Conservation (phyloP, 2,113 vertebrate species). For the Crotalus viridis region DNA sequence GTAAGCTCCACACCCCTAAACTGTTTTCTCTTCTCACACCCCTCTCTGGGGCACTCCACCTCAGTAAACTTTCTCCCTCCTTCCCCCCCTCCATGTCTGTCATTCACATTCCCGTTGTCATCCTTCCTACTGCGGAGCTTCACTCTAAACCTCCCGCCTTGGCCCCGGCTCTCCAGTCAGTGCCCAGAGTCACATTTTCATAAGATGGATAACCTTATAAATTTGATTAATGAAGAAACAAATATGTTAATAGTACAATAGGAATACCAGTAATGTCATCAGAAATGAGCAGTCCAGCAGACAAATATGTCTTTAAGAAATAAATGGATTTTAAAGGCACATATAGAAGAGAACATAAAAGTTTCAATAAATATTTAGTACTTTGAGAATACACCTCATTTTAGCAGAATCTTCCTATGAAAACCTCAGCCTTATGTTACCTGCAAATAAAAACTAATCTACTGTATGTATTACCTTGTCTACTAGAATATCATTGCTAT, state of each 20-base stretch:
- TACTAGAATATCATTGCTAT: not conserved
- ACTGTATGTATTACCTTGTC: not conserved
- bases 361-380: not conserved
- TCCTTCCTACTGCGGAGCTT: too few species aligned
- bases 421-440: not conserved
- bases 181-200: not conserved
- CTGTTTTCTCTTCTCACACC: too few species aligned
- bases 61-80: too few species aligned
- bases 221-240: not conserved
- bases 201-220: not conserved
- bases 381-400: not conserved
- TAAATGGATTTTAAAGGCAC: not conserved
- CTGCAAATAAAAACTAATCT: conserved; percentile 28
- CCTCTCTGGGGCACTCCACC: too few species aligned
- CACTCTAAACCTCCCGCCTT: too few species aligned
- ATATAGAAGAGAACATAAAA: not conserved
- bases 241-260: conserved; percentile 2
- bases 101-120: too few species aligned
- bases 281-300: not conserved
- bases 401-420: not conserved
- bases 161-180: too few species aligned
- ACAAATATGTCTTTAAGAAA: not conserved
- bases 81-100: too few species aligned
- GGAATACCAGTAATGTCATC: not conserved
- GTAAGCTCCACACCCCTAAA: too few species aligned